phyloP scores from a whole-genome alignment of 64 coral and sea anemone species.

The Orbicella faveolata region DNA sequence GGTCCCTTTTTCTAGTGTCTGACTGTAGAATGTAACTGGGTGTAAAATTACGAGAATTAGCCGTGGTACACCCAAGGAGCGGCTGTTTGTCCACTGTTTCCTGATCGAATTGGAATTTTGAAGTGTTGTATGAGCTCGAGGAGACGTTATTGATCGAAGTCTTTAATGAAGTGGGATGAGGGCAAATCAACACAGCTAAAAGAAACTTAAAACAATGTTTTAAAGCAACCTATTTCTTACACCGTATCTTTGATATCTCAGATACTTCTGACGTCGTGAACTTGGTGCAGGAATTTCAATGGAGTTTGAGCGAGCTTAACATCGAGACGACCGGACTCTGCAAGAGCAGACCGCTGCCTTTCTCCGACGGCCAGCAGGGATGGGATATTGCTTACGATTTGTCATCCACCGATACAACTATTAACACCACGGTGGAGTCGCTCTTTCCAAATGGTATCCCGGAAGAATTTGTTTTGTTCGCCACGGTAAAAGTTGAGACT shows the following conservation, averaged over 20 bases:
- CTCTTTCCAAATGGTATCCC: slow-evolving; percentile 51
- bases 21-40: too few species aligned
- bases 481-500: slow-evolving; percentile 44
- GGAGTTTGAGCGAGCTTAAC: slow-evolving; percentile 13
- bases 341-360: slow-evolving; percentile 26
- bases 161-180: too few species aligned
- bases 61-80: too few species aligned
- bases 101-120: too few species aligned
- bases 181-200: too few species aligned
- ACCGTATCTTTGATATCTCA: neutral
- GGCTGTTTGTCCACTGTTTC: too few species aligned
- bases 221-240: too few species aligned
- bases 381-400: slow-evolving; percentile 38
- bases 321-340: slow-evolving; percentile 33
- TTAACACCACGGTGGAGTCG: slow-evolving; percentile 8
- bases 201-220: too few species aligned
- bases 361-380: neutral
- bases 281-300: slow-evolving; percentile 42
- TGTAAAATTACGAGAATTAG: too few species aligned
- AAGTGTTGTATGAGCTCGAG: too few species aligned
- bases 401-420: neutral
- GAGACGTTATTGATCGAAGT: too few species aligned
- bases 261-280: slow-evolving; percentile 15
- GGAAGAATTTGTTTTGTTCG: slow-evolving; percentile 48
- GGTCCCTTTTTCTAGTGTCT: too few species aligned